Conservation (phyloP, 2,113 vertebrate genomes). For the Candoia aspera region DNA sequence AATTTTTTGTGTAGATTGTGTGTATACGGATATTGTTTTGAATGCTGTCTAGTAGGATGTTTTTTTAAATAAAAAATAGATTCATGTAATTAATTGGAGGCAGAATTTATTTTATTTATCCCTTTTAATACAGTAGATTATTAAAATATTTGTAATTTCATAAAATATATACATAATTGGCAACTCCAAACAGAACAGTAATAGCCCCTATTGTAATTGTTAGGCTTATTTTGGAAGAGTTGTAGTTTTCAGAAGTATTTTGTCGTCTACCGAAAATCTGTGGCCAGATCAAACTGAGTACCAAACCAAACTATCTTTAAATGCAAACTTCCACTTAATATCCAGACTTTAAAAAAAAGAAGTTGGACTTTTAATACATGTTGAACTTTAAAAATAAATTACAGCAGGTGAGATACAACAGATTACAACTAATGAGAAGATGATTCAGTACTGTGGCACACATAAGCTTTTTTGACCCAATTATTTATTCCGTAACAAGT, state of each 20-base stretch:
- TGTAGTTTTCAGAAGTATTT: neutral
- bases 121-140: neutral
- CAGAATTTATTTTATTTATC: neutral
- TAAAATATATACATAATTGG: neutral
- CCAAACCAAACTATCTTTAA: neutral
- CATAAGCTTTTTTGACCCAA: neutral
- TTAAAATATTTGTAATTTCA: slow-evolving; percentile 1
- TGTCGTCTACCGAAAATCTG: neutral
- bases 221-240: neutral
- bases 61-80: neutral
- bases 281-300: neutral
- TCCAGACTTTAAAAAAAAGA: neutral
- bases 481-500: neutral
- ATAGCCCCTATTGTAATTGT: neutral
- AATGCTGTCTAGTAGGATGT: neutral
- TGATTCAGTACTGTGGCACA: neutral
- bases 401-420: neutral
- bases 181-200: neutral
- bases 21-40: neutral
- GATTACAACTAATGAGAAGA: neutral
- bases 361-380: neutral
- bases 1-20: neutral
- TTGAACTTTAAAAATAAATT: slow-evolving; percentile 1
- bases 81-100: neutral
- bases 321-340: neutral